phyloP scores from a whole-genome alignment of 2,797 vertebrate genomes.

The Remorina albescens region DNA sequence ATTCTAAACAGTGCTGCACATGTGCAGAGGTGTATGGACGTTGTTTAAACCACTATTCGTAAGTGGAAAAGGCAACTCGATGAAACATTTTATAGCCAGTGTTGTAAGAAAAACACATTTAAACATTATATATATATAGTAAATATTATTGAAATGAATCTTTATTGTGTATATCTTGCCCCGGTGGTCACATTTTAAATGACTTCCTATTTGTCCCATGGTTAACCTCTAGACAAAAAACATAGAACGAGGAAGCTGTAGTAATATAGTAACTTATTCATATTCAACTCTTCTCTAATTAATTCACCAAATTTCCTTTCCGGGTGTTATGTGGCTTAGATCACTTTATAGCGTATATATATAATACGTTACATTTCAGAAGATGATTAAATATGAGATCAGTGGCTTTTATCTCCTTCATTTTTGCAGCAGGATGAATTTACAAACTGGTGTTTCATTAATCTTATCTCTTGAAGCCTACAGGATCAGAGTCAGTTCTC shows the following conservation, averaged over 20 bases:
- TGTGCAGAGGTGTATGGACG: slow-evolving; percentile 70
- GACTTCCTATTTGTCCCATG: neutral
- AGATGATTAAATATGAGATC: neutral
- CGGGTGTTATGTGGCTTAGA: neutral
- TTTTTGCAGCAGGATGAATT: slow-evolving; percentile 44
- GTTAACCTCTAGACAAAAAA: too few relatives aligned
- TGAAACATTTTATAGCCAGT: slow-evolving; percentile 18
- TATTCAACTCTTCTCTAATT: too few relatives aligned
- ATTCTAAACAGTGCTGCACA: slow-evolving; percentile 71
- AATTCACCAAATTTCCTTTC: too few relatives aligned
- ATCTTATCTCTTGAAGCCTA: slow-evolving; percentile 45
- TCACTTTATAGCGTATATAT: slow-evolving; percentile 7
- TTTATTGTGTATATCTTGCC: too few relatives aligned
- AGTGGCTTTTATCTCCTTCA: slow-evolving; percentile 29
- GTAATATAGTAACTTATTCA: too few relatives aligned
- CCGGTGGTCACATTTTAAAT: too few relatives aligned
- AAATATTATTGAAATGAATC: too few relatives aligned
- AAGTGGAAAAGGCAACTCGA: slow-evolving; percentile 34
- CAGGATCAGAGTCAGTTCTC: slow-evolving; percentile 25
- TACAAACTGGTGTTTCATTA: slow-evolving; percentile 32
- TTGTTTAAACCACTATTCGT: slow-evolving; percentile 46
- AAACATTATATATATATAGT: neutral
- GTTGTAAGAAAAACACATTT: slow-evolving; percentile 5
- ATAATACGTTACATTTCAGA: neutral
- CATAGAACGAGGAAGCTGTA: too few relatives aligned